Percentiles rank a stretch among this genome's conserved stretches.
phyloP scores from a whole-genome alignment of 2,797 vertebrate species.

The Siniperca undulata region DNA sequence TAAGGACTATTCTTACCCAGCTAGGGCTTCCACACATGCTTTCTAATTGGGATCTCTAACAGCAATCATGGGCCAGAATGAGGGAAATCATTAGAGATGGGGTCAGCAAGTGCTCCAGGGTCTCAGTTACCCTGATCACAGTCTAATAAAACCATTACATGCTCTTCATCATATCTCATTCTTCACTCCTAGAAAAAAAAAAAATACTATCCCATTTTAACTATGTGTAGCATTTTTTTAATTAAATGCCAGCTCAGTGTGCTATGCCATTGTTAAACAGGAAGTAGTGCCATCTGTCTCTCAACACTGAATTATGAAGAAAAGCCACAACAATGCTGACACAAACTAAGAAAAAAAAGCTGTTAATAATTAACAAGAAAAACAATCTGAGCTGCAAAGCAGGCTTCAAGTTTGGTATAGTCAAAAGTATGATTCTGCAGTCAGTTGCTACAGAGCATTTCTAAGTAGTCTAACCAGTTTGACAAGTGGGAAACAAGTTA shows the following conservation, averaged over 20 bases:
- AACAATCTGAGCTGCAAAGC: background rate
- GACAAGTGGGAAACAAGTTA: slow-evolving; percentile 30
- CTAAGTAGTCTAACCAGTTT: slow-evolving; percentile 52
- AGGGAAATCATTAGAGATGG: slow-evolving; percentile 81
- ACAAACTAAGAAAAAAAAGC: slow-evolving; percentile 8
- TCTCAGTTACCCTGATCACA: slow-evolving; percentile 79
- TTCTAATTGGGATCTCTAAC: slow-evolving; percentile 84
- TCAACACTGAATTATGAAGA: background rate
- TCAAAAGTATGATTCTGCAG: background rate
- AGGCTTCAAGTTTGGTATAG: background rate
- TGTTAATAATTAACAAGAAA: slow-evolving; percentile 19
- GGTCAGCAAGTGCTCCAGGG: slow-evolving; percentile 82
- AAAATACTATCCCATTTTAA: slow-evolving; percentile 50
- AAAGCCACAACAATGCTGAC: slow-evolving; percentile 8
- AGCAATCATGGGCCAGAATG: slow-evolving; percentile 82
- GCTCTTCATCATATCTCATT: slow-evolving; percentile 69
- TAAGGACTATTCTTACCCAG: slow-evolving; percentile 80
- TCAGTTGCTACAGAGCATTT: background rate
- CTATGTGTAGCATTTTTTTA: slow-evolving; percentile 16
- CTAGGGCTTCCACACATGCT: slow-evolving; percentile 76
- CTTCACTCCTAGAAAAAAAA: slow-evolving; percentile 51
- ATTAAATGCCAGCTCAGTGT: slow-evolving; percentile 15
- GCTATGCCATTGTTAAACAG: background rate
- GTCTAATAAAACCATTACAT: slow-evolving; percentile 83
- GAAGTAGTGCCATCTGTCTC: background rate